phyloP scores from a whole-genome alignment of 2,888 invertebrate species.

The Agapetus fuscipes region DNA sequence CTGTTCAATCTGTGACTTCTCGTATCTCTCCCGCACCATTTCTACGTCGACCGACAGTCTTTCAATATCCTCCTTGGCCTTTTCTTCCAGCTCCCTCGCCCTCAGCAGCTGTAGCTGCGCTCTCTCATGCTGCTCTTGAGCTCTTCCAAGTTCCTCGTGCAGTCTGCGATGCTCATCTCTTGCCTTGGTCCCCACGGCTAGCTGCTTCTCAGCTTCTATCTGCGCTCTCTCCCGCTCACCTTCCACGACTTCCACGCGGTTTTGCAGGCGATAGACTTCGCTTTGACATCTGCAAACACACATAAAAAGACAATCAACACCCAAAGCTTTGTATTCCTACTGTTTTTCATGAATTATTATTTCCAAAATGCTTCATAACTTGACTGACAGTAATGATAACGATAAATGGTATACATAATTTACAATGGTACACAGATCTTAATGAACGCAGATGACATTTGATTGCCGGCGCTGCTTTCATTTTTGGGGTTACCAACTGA shows the following conservation, averaged over 20 bases:
- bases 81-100: constrained; percentile 85
- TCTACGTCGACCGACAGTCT: constrained; percentile 70
- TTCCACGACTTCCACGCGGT: constrained; percentile 77
- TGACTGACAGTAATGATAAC: too few species aligned
- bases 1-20: constrained; percentile 78
- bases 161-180: constrained; percentile 79
- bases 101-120: constrained; percentile 75
- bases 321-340: too few species aligned
- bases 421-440: too few species aligned
- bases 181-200: constrained; percentile 66
- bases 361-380: too few species aligned
- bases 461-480: too few species aligned
- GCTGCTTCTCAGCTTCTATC: constrained; percentile 78
- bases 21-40: constrained; percentile 80
- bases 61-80: constrained; percentile 76
- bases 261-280: constrained; percentile 81
- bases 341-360: too few species aligned
- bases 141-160: constrained; percentile 74
- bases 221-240: constrained; percentile 81
- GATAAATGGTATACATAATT: too few species aligned
- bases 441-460: too few species aligned
- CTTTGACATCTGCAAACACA: constrained; percentile 64
- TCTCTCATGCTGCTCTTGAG: constrained; percentile 85
- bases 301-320: constrained; percentile 20
- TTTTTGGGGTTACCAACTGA: too few species aligned